Conservation (phyloP, 2,113 vertebrate genomes). For the Bubo blakistoni region DNA sequence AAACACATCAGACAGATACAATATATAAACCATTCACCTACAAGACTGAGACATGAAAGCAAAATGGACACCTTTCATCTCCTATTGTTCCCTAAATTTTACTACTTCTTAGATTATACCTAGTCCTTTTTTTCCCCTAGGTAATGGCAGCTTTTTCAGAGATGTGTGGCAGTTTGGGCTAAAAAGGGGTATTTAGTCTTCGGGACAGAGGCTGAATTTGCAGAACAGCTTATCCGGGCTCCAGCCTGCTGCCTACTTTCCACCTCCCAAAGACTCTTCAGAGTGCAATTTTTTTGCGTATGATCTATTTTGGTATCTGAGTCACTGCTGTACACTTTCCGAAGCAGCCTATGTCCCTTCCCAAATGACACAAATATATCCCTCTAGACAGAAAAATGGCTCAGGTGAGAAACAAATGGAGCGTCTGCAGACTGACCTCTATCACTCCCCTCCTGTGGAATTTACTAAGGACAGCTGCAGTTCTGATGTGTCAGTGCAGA, state of each 20-base stretch:
- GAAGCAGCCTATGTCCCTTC: background rate
- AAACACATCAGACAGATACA: conserved; percentile 9
- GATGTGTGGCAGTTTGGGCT: background rate
- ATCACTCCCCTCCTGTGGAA: background rate
- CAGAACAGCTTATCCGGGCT: background rate
- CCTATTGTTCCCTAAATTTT: background rate
- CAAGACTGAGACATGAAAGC: background rate
- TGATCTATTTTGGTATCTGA: background rate
- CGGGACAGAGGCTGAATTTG: background rate
- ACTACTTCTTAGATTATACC: background rate
- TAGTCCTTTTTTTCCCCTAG: background rate
- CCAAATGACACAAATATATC: background rate
- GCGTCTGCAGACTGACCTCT: background rate
- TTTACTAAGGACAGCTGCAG: background rate
- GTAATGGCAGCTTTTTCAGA: background rate
- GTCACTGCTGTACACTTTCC: background rate
- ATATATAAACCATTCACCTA: background rate
- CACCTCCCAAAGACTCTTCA: background rate
- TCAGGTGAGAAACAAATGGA: conserved; percentile 11
- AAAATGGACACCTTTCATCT: background rate
- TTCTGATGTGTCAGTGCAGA: background rate
- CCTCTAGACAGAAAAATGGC: background rate
- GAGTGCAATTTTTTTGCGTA: background rate
- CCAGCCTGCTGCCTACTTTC: background rate
- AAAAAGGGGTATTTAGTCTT: background rate